Percentiles rank a stretch among this genome's conserved stretches.
phyloP scores from a whole-genome alignment of 2,888 invertebrate species.

The Diabrotica balteata region DNA sequence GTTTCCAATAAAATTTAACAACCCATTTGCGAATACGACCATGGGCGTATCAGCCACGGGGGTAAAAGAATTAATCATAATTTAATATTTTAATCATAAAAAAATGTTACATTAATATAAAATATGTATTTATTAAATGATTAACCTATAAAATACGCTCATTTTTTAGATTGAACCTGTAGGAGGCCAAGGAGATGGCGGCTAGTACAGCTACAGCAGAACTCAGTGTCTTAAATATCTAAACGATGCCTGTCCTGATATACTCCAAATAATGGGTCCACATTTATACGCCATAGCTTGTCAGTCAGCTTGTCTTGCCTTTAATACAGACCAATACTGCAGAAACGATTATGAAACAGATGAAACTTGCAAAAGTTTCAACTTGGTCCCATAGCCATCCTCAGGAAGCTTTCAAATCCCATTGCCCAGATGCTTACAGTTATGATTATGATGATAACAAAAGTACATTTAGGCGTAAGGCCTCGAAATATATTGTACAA shows the following conservation, averaged over 20 bases:
- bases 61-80: too few species aligned
- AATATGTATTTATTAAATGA: too few species aligned
- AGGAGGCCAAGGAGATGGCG: slow-evolving; percentile 46
- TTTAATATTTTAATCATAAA: too few species aligned
- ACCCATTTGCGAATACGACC: too few species aligned
- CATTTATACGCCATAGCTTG: slow-evolving; percentile 56
- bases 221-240: slow-evolving; percentile 54
- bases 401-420: slow-evolving; percentile 56
- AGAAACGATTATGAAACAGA: slow-evolving; percentile 57
- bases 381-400: slow-evolving; percentile 57
- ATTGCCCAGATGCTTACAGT: slow-evolving; percentile 64
- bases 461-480: slow-evolving; percentile 61
- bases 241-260: slow-evolving; percentile 56
- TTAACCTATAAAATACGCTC: too few species aligned
- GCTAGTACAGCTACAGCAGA: slow-evolving; percentile 54
- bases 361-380: slow-evolving; percentile 54
- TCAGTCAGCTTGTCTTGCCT: slow-evolving; percentile 61
- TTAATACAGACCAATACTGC: slow-evolving; percentile 61
- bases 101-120: too few species aligned
- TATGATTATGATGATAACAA: slow-evolving; percentile 64
- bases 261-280: slow-evolving; percentile 46
- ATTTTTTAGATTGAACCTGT: slow-evolving; percentile 49
- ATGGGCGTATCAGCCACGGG: too few species aligned
- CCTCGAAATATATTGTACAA: slow-evolving; percentile 49
- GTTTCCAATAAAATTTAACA: too few species aligned